Evolutionary conservation across 2,888 invertebrate species (phyloP).

Genomic region (Magallana nippona): DNA sequence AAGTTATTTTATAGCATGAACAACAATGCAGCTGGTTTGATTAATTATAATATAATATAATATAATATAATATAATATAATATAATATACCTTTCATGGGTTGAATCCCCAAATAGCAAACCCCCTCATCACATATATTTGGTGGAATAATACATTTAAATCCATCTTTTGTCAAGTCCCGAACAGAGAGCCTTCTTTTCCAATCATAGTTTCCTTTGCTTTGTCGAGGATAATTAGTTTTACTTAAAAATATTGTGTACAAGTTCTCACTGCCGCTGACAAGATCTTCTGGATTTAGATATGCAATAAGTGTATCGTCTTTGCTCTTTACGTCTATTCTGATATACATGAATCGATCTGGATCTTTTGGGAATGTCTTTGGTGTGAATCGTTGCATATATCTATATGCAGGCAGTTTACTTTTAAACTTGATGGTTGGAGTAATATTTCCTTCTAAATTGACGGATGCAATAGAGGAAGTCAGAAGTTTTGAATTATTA

Average conservation of each 20-base stretch:
- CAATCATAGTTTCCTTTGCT: constrained; percentile 10
- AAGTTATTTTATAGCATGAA: no score
- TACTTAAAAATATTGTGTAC: constrained; percentile 32
- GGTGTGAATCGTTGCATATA: constrained; percentile 32
- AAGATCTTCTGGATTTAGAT: constrained; percentile 38
- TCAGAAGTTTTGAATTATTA: not conserved
- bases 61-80: no score
- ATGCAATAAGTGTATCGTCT: constrained; percentile 39
- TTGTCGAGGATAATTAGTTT: not conserved
- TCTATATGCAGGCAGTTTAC: not conserved
- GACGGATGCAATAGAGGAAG: not conserved
- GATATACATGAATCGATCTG: constrained; percentile 46
- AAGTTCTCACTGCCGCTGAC: not conserved
- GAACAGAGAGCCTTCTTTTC: not conserved
- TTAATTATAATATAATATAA: no score
- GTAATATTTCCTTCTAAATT: not conserved
- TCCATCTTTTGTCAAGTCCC: constrained; percentile 36
- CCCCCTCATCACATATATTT: constrained; percentile 11
- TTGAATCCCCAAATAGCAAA: constrained; percentile 42
- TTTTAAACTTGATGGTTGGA: not conserved
- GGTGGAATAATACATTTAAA: constrained; percentile 44
- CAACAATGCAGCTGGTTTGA: not conserved
- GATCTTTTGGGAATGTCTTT: constrained; percentile 15
- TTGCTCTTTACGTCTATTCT: not conserved
- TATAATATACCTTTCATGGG: constrained; percentile 47